Conservation (phyloP, 2,797 vertebrate species). For the Craterocephalus amniculus region DNA sequence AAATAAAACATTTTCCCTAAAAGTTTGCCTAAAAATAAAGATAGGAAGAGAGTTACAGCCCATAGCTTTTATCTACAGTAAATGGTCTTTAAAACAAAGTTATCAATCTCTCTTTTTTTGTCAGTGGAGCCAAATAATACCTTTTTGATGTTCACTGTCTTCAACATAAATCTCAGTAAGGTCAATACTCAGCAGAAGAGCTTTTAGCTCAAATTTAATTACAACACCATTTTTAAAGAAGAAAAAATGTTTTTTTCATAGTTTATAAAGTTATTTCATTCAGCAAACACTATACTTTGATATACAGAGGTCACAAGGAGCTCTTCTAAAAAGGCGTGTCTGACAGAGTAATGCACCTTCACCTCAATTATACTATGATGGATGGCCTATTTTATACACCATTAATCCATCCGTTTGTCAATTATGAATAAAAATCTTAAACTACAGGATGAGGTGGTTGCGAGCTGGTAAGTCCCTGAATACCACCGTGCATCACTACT, state of each 20-base stretch:
- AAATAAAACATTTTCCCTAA: too few species aligned
- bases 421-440: slow-evolving; percentile 72
- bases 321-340: slow-evolving; percentile 46
- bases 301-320: slow-evolving; percentile 50
- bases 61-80: too few species aligned
- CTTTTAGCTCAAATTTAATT: not conserved
- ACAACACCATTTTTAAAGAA: not conserved
- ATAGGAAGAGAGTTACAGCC: too few species aligned
- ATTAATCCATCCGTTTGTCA: slow-evolving; percentile 79
- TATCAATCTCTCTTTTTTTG: too few species aligned
- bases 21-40: too few species aligned
- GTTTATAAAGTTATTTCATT: not conserved
- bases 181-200: not conserved
- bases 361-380: slow-evolving; percentile 66
- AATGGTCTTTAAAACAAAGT: too few species aligned
- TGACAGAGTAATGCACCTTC: slow-evolving; percentile 58
- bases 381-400: slow-evolving; percentile 77
- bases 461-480: slow-evolving; percentile 58
- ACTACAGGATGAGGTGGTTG: slow-evolving; percentile 20
- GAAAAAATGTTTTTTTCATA: not conserved
- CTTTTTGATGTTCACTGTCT: not conserved
- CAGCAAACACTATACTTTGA: slow-evolving; percentile 24
- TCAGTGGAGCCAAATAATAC: too few species aligned
- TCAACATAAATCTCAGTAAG: not conserved
- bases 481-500: slow-evolving; percentile 65